Evolutionary conservation across 1,140 invertebrate genomes (phyloP).

Genomic region (Littorina saxatilis): DNA sequence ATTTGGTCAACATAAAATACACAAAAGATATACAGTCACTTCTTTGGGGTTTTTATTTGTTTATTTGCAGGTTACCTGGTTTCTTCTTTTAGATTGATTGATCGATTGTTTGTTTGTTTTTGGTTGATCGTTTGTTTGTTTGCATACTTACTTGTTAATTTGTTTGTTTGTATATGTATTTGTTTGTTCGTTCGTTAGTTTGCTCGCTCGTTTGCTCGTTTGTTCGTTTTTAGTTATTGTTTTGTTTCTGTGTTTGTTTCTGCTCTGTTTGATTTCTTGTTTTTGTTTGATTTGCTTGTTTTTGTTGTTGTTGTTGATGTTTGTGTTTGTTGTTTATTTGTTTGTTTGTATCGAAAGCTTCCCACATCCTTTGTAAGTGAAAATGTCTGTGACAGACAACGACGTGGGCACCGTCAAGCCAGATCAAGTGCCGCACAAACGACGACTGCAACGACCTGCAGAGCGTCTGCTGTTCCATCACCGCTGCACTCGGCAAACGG

Average conservation of each 20-base stretch:
- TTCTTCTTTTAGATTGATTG: too few relatives aligned
- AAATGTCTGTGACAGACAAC: too few relatives aligned
- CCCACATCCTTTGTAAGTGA: too few relatives aligned
- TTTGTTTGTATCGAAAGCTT: not conserved
- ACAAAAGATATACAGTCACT: too few relatives aligned
- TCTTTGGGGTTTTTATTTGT: too few relatives aligned
- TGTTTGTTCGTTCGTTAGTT: too few relatives aligned
- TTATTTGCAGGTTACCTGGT: too few relatives aligned
- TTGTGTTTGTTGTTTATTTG: not conserved
- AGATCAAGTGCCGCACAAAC: conserved; percentile 46
- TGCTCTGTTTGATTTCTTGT: not conserved
- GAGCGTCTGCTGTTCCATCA: conserved; percentile 59
- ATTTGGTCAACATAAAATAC: too few relatives aligned
- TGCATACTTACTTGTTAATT: not conserved
- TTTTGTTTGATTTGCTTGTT: not conserved
- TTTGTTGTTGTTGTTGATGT: not conserved
- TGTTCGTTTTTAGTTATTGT: too few relatives aligned
- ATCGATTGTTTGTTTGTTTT: not conserved
- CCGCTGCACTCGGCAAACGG: conserved; percentile 54
- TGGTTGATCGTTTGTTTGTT: not conserved
- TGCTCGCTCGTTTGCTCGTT: too few relatives aligned
- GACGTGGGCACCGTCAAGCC: conserved; percentile 3
- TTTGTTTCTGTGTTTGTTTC: too few relatives aligned
- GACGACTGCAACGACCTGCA: conserved; percentile 44
- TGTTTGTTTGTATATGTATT: not conserved